A percentile compares a stretch with the other conserved stretches of the same genome.
phyloP scores from a whole-genome alignment of 2,888 invertebrate species.

The Diarsia rubi region DNA sequence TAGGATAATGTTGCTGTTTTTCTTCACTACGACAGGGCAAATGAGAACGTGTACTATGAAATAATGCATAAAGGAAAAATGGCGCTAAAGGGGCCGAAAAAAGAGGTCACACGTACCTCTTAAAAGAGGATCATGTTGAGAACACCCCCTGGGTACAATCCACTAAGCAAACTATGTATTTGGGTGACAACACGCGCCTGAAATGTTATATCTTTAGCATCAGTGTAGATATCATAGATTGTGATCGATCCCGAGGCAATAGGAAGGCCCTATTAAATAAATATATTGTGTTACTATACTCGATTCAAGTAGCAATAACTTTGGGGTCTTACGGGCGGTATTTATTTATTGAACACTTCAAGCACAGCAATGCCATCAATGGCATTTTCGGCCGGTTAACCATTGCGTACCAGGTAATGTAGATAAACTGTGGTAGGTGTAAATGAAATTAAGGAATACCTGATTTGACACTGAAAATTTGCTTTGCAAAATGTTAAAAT shows the following conservation, averaged over 20 bases:
- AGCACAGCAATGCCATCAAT: background rate
- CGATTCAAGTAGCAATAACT: too few species aligned
- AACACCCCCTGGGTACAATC: constrained; percentile 31
- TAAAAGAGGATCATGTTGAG: constrained; percentile 34
- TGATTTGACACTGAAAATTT: background rate
- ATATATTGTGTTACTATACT: constrained; percentile 1
- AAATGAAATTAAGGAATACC: background rate
- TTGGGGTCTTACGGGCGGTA: background rate
- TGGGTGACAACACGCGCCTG: constrained; percentile 16
- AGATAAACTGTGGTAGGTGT: background rate
- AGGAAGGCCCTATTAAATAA: background rate
- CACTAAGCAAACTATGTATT: constrained; percentile 37
- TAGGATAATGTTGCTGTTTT: constrained; percentile 5
- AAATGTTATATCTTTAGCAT: background rate
- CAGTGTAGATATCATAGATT: background rate
- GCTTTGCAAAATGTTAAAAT: background rate
- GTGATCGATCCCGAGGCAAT: background rate
- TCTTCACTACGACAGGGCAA: background rate
- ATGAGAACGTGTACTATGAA: constrained; percentile 35
- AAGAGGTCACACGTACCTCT: constrained; percentile 46
- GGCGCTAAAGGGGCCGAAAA: constrained; percentile 13
- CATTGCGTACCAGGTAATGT: too few species aligned
- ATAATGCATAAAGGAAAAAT: constrained; percentile 33
- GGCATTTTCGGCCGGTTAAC: too few species aligned
- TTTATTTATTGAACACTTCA: background rate